Base-by-base conservation (phyloP, 2,113 vertebrate genomes). In the Rhizomys pruinosus region DNA sequence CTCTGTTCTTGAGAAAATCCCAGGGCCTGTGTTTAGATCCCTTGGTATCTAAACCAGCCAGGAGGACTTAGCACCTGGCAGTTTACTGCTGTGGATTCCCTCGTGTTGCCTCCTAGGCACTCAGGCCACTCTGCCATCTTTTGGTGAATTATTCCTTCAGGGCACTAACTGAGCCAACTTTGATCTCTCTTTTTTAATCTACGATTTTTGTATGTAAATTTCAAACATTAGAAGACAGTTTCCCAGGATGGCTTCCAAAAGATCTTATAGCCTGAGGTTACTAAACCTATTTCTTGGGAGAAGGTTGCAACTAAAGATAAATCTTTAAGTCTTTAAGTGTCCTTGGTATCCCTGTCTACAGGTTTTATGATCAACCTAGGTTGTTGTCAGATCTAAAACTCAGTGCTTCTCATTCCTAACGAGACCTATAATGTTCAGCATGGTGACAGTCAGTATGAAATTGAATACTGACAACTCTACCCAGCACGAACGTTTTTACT, bases 141-240 rank as follows among this genome's bases (percentile, higher is more conserved):
- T 90, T 91, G 63, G 87, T 37, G 77, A 88, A 72, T 88, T 90
- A 64, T 66, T 90, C 88, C 87, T 93, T 90, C 44, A 91, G 87
- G 91, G 90, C 77, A 82, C 37, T 66, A 11, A 29, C 80, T 22
- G 63, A 96, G 64, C 42, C 0, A 23, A 37, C 94, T 96, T 97
- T 94, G 91, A 97, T 95, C 87, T 93, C 87, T 91, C 94, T 95
- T 95, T 85, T 90, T 25, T 74, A 92, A 93, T 94, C 82, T 96
- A 72, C 39, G 79, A 61, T 87, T 86, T 96, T 95, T 96, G 89
- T 94, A 95, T 96, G 91, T 92, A 96, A 95, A 96, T 96, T 92
- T 96, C 37, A 68, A 90, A 92, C 86, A 92, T 95, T 76, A 69
- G 86, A 95, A 97, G 93, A 86, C 47, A 27, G 61, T 84, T 94